Percentiles rank a stretch among this genome's conserved stretches.
phyloP scores from a whole-genome alignment of 2,113 vertebrate species.

The Barnardius zonarius region DNA sequence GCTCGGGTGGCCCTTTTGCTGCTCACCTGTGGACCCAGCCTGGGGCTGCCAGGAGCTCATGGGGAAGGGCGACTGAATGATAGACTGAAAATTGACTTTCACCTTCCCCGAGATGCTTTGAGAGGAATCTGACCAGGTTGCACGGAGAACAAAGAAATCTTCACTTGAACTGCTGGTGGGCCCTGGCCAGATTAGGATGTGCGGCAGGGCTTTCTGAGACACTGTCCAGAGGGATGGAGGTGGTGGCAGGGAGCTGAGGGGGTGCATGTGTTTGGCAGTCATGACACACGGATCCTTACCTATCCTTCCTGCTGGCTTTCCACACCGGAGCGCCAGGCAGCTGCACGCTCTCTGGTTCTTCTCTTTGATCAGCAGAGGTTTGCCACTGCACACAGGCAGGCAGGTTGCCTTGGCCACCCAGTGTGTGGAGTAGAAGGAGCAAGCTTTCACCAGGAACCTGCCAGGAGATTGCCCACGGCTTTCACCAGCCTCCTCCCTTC shows the following conservation, averaged over 20 bases:
- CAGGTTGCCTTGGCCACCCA: slow-evolving; percentile 71
- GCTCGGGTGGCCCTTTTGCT: rapidly evolving
- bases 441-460: slow-evolving; percentile 73
- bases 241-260: neutral
- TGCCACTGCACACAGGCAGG: slow-evolving; percentile 56
- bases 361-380: slow-evolving; percentile 68
- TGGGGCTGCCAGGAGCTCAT: neutral
- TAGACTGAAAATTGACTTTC: neutral
- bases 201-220: neutral
- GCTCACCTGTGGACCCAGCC: neutral
- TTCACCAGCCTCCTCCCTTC: neutral
- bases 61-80: neutral
- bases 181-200: neutral
- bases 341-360: slow-evolving; percentile 60
- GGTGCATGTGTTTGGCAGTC: neutral
- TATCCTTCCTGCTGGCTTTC: slow-evolving; percentile 28
- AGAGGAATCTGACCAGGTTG: neutral
- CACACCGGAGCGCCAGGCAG: slow-evolving; percentile 70
- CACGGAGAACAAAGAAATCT: neutral
- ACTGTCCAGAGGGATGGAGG: neutral
- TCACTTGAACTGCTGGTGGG: neutral
- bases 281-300: neutral
- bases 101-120: neutral
- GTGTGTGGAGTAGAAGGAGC: slow-evolving; percentile 66
- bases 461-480: neutral